phyloP scores from a whole-genome alignment of 2,113 vertebrate genomes.

The Dasyprocta punctata region DNA sequence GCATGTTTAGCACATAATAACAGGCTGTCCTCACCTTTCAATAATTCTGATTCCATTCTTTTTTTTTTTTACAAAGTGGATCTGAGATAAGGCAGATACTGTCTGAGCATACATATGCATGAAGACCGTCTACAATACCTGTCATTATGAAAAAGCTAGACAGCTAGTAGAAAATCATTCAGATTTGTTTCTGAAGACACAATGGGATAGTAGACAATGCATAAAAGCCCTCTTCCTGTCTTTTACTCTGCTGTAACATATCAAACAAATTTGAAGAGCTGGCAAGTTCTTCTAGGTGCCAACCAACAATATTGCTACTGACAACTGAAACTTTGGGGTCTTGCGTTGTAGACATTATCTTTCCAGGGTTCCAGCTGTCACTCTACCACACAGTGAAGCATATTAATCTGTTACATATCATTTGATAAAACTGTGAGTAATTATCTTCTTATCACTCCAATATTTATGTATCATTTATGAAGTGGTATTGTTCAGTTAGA shows the following conservation, averaged over 20 bases:
- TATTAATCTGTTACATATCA: slow-evolving; percentile 28
- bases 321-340: background rate
- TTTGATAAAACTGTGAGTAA: slow-evolving; percentile 29
- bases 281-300: background rate
- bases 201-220: background rate
- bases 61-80: background rate
- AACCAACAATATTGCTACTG: background rate
- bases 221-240: background rate
- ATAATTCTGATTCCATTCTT: background rate
- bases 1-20: background rate
- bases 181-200: background rate
- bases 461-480: slow-evolving; percentile 41
- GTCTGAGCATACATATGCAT: background rate
- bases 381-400: background rate
- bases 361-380: slow-evolving; percentile 30
- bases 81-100: background rate
- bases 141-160: background rate
- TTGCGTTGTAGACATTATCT: background rate
- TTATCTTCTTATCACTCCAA: slow-evolving; percentile 39
- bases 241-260: background rate
- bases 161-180: background rate
- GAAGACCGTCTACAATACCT: background rate
- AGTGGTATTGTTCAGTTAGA: background rate
- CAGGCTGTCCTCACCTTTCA: background rate
- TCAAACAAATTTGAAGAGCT: background rate